Base-by-base conservation (phyloP, 37 sponge, comb jelly and placozoan genomes). In the Axinella damicornis region DNA sequence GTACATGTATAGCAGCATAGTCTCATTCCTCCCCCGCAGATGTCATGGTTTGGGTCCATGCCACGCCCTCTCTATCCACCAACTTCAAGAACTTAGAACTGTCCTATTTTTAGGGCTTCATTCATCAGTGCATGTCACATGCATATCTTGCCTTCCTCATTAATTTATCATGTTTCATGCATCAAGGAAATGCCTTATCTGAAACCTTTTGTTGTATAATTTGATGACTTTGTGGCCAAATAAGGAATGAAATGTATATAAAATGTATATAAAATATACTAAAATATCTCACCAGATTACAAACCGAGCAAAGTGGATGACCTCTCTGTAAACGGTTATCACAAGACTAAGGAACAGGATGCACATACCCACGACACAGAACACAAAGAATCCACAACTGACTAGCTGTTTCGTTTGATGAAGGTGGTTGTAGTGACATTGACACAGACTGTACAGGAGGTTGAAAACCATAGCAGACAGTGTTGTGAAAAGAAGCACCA, bases 21-120 rank as follows among this genome's bases (percentile, higher is more conserved):
- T 46, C 46, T 46, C 46, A n/a, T 41, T 76, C 55, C 40, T 4
- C 79, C 25, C 9, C 35, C 27, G 17, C 63, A 88, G 89, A 68
- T 82, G 77, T 88, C 89, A 6, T 88, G 89, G 89, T 88, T 88
- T 67, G 89, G 89, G 24, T 53, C 53, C 9, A 30, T 82, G 55
- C 89, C 89, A 34, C 56, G 62, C 20, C 83, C 89, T 18, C 75
- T 84, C 0, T 68, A 41, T 53, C 64, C 37, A 2, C 69, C 81
- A 35, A 30, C 21, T 69, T 30, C 70, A 33, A 34, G 37, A 71
- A 71, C 38, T 4, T 46, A 9, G 9, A 46, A n/a, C n/a, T 46
- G 46, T 12, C 4, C 46, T 46, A 46, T 46, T 46, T 46, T 46
- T 46, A 46, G 46, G 9, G 46, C 46, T 9, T 46, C 46, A 46